Evolutionary conservation across 2,888 invertebrate genomes (phyloP).

Genomic region (Pyralis farinalis): DNA sequence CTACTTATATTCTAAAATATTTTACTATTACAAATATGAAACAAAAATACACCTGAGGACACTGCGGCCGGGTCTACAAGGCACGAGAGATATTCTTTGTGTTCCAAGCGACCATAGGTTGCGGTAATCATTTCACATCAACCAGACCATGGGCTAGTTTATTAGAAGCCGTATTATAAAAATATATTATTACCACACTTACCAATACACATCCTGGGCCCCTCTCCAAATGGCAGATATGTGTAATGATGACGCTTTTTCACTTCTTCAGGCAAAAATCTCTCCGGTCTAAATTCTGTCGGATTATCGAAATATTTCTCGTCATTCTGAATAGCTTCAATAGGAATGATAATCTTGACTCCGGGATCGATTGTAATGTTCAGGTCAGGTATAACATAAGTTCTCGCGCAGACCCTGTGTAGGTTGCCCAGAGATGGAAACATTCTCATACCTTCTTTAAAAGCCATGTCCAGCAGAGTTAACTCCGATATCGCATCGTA

Average conservation of each 20-base stretch:
- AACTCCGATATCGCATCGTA: constrained; percentile 52
- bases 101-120: too few species aligned
- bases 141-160: too few species aligned
- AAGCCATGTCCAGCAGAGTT: constrained; percentile 38
- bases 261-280: constrained; percentile 32
- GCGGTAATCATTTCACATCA: too few species aligned
- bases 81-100: too few species aligned
- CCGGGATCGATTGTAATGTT: constrained; percentile 47
- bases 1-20: too few species aligned
- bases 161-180: too few species aligned
- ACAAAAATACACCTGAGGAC: too few species aligned
- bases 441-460: constrained; percentile 51
- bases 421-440: constrained; percentile 47
- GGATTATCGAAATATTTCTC: constrained; percentile 51
- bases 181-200: too few species aligned
- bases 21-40: too few species aligned
- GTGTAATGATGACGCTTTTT: constrained; percentile 29
- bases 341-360: constrained; percentile 48
- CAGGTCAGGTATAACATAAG: constrained; percentile 38
- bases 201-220: constrained; percentile 57
- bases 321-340: constrained; percentile 53
- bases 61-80: too few species aligned
- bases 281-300: constrained; percentile 39
- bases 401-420: constrained; percentile 41
- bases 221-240: constrained; percentile 54